These are phyloP conservation scores for Atta colombica DNA, from an alignment of 1,140 invertebrate genomes.

Conservation along the genomic window DNA sequence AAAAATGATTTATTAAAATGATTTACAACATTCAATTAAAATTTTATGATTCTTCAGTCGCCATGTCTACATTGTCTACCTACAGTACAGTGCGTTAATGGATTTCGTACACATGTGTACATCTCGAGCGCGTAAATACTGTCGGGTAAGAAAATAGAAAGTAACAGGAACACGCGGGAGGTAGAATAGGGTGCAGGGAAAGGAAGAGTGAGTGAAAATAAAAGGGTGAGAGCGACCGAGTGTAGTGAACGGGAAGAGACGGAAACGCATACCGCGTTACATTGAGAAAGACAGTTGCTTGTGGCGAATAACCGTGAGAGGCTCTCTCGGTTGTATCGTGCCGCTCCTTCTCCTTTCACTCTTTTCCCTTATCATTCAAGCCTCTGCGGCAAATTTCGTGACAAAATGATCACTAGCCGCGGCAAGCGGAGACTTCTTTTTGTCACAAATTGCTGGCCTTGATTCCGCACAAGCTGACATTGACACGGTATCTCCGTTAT, in stretches of 20 bases:
- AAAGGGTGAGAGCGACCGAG: slow-evolving; percentile 55
- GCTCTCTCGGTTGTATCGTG: slow-evolving; percentile 17
- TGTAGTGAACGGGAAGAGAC: slow-evolving; percentile 39
- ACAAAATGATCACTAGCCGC: not conserved
- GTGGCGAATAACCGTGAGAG: slow-evolving; percentile 60
- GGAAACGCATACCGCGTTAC: not conserved
- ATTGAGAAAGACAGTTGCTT: slow-evolving; percentile 28
- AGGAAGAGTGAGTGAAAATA: slow-evolving; percentile 66
- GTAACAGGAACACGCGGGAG: slow-evolving; percentile 45
- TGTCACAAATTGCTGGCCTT: slow-evolving; percentile 32
- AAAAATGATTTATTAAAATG: not conserved
- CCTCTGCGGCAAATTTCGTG: slow-evolving; percentile 20
- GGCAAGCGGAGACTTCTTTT: slow-evolving; percentile 5
- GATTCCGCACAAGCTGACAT: slow-evolving; percentile 37
- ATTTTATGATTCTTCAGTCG: not conserved
- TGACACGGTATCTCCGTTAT: slow-evolving; percentile 60
- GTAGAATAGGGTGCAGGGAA: slow-evolving; percentile 41
- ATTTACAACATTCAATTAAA: slow-evolving; percentile 13
- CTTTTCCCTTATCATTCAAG: slow-evolving; percentile 69
- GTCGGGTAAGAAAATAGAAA: slow-evolving; percentile 73
- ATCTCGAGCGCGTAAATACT: not conserved
- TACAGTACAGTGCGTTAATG: slow-evolving; percentile 26
- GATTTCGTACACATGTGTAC: slow-evolving; percentile 20
- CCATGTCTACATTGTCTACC: not conserved
- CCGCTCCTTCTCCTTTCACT: slow-evolving; percentile 74